phyloP scores from a whole-genome alignment of 2,113 vertebrate genomes.

The Falco punctatus region DNA sequence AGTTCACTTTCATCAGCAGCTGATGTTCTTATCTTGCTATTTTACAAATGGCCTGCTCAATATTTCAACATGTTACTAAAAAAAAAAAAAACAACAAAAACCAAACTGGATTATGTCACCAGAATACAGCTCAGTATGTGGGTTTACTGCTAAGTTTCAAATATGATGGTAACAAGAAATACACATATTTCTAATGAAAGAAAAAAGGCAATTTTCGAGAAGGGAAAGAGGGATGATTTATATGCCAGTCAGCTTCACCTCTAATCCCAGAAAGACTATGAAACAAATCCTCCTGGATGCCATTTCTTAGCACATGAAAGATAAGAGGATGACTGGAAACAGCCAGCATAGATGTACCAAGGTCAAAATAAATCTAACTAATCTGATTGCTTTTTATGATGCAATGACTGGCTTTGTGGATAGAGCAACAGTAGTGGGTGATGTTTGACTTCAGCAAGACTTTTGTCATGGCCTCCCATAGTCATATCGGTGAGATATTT shows the following conservation, averaged over 20 bases:
- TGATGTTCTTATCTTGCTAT: not conserved
- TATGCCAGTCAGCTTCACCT: not conserved
- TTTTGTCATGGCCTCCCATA: not conserved
- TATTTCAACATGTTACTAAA: not conserved
- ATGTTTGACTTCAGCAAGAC: not conserved
- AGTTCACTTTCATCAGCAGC: not conserved
- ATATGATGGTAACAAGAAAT: not conserved
- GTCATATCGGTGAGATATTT: not conserved
- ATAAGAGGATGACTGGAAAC: not conserved
- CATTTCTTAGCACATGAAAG: not conserved
- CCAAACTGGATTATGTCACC: not conserved
- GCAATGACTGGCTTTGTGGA: not conserved
- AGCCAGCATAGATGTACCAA: not conserved
- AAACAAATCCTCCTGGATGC: not conserved
- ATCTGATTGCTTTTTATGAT: not conserved
- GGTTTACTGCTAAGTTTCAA: not conserved
- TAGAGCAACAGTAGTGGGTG: not conserved
- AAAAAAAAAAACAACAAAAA: not conserved
- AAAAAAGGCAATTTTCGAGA: not conserved
- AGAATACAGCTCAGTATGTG: not conserved
- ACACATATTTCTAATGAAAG: not conserved
- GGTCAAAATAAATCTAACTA: not conserved
- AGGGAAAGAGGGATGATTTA: not conserved
- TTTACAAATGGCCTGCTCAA: not conserved
- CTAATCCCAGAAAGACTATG: not conserved